These are phyloP conservation scores for Drosophila yakuba DNA, from an alignment of 1,140 invertebrate genomes.

Conservation along the genomic window DNA sequence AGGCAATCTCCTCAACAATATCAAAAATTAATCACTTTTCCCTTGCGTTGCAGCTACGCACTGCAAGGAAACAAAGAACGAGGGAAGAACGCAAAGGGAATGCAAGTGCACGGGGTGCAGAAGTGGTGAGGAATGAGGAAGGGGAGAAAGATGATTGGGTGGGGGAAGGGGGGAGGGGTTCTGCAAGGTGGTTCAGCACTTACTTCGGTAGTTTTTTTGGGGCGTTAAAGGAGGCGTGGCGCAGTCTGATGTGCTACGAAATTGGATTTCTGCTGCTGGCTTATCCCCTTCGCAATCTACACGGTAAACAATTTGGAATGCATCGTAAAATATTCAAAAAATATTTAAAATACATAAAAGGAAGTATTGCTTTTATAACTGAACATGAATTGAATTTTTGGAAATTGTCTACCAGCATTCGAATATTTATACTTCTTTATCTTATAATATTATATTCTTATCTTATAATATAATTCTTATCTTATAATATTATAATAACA, in stretches of 20 bases:
- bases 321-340: no score
- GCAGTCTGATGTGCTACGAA: conserved; percentile 80
- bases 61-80: conserved; percentile 26
- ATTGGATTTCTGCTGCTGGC: conserved; percentile 69
- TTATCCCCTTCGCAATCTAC: conserved; percentile 12
- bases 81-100: conserved; percentile 11
- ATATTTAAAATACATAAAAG: no score
- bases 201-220: conserved; percentile 71
- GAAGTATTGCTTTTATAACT: no score
- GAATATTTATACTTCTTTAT: no score
- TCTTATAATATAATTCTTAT: background rate
- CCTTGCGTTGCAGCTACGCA: conserved; percentile 67
- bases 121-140: conserved; percentile 6
- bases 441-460: background rate
- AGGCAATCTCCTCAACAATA: conserved; percentile 72
- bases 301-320: background rate
- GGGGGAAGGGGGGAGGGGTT: background rate
- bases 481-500: background rate
- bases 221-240: conserved; percentile 81
- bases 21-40: conserved; percentile 83
- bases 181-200: conserved; percentile 28
- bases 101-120: conserved; percentile 22
- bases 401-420: no score
- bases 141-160: background rate
- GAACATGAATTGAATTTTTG: no score